Evolutionary conservation across 2,797 vertebrate species (phyloP).

Genomic region (Pipistrellus nathusii): DNA sequence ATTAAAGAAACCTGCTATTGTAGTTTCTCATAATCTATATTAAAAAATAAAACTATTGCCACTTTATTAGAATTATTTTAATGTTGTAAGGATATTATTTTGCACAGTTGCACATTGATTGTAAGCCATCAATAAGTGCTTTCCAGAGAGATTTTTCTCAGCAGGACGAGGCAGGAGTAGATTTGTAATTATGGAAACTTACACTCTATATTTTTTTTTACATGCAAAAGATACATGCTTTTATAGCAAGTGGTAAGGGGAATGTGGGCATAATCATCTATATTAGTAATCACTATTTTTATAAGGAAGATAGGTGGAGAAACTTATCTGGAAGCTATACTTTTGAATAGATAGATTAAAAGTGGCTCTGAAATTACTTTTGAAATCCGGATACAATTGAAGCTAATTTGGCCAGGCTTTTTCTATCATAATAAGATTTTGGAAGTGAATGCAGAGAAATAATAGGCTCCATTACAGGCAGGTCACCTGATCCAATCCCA

Average conservation of each 20-base stretch:
- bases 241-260: slow-evolving; percentile 43
- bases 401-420: slow-evolving; percentile 35
- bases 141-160: slow-evolving; percentile 76
- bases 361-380: slow-evolving; percentile 57
- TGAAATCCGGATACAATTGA: slow-evolving; percentile 44
- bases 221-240: slow-evolving; percentile 5
- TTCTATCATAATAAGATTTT: slow-evolving; percentile 58
- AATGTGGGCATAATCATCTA: neutral
- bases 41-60: slow-evolving; percentile 84
- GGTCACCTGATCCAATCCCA: neutral
- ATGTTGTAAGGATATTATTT: slow-evolving; percentile 87
- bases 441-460: slow-evolving; percentile 31
- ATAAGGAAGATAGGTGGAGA: slow-evolving; percentile 16
- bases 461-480: slow-evolving; percentile 30
- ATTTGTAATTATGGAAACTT: slow-evolving; percentile 59
- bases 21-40: slow-evolving; percentile 82
- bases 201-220: neutral
- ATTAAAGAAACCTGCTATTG: slow-evolving; percentile 82
- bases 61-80: slow-evolving; percentile 80
- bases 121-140: slow-evolving; percentile 81
- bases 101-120: slow-evolving; percentile 78
- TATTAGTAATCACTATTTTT: slow-evolving; percentile 70
- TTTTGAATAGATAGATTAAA: slow-evolving; percentile 66
- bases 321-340: slow-evolving; percentile 32
- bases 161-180: neutral